These are phyloP conservation scores for Laupala kohalensis DNA, from an alignment of 1,140 invertebrate species.

Conservation along the genomic window DNA sequence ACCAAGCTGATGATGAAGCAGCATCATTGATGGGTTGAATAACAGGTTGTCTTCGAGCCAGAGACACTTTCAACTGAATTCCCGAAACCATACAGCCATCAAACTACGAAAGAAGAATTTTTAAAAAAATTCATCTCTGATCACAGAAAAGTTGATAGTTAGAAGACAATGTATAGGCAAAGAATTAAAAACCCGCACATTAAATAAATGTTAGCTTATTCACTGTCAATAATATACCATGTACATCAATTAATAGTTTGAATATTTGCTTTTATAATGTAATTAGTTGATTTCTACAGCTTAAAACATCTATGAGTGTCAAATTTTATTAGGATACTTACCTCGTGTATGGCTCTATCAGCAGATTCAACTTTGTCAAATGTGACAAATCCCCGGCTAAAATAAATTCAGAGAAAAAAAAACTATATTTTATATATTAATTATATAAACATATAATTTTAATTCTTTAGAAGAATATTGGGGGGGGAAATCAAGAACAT, in stretches of 20 bases:
- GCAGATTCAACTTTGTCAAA: constrained; percentile 82
- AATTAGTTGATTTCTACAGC: neutral
- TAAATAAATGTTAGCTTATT: no score
- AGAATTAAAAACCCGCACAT: no score
- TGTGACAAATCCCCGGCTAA: constrained; percentile 82
- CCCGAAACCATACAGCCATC: constrained; percentile 69
- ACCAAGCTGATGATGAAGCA: constrained; percentile 64
- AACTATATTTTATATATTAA: neutral
- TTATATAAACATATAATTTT: neutral
- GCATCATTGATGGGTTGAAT: constrained; percentile 67
- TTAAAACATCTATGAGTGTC: neutral
- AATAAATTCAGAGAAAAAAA: no score
- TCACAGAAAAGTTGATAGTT: no score
- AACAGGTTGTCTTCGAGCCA: constrained; percentile 67
- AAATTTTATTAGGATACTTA: constrained; percentile 20
- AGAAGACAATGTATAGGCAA: no score
- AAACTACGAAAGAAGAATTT: constrained; percentile 35
- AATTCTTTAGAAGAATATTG: neutral
- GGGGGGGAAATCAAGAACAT: neutral
- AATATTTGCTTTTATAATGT: neutral
- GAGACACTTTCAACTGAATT: constrained; percentile 63
- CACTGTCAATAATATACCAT: neutral
- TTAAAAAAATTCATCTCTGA: no score
- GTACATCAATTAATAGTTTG: neutral
- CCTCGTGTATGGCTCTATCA: constrained; percentile 70